Percentiles rank a stretch among this genome's conserved stretches.
Conservation (phyloP, 2,888 invertebrate genomes). For the Diachrysia chrysitis region DNA sequence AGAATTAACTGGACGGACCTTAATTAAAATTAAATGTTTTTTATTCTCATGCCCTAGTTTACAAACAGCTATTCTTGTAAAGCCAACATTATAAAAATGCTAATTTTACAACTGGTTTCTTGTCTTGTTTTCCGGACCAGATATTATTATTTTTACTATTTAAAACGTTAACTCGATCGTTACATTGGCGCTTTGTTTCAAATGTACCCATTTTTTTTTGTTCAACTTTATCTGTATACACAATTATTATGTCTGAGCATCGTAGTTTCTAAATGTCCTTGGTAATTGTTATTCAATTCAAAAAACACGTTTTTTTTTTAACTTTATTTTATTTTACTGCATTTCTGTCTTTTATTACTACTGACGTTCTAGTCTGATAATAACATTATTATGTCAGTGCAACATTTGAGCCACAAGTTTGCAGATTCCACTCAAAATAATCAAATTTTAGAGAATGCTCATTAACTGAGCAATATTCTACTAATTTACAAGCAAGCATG, state of each 20-base stretch:
- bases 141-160: not conserved
- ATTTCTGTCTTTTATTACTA: too few relatives aligned
- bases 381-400: conserved; percentile 10
- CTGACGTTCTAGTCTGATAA: not conserved
- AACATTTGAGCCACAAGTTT: conserved; percentile 34
- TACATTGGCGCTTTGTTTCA: not conserved
- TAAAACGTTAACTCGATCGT: not conserved
- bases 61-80: conserved; percentile 7
- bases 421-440: not conserved
- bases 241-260: too few relatives aligned
- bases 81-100: not conserved
- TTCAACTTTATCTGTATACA: too few relatives aligned
- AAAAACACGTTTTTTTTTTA: too few relatives aligned
- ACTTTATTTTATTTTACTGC: too few relatives aligned
- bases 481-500: conserved; percentile 26
- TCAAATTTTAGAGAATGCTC: conserved; percentile 25
- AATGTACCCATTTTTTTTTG: too few relatives aligned
- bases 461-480: conserved; percentile 28
- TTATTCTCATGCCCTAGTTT: not conserved
- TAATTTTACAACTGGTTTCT: not conserved
- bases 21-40: conserved; percentile 9
- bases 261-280: too few relatives aligned
- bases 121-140: not conserved
- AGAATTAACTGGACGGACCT: conserved; percentile 15
- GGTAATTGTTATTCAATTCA: too few relatives aligned